Evolutionary conservation across 2,888 invertebrate genomes (phyloP), one percentile per base, ranked within the genome.

Genomic region (Chrysomela aeneicollis): DNA sequence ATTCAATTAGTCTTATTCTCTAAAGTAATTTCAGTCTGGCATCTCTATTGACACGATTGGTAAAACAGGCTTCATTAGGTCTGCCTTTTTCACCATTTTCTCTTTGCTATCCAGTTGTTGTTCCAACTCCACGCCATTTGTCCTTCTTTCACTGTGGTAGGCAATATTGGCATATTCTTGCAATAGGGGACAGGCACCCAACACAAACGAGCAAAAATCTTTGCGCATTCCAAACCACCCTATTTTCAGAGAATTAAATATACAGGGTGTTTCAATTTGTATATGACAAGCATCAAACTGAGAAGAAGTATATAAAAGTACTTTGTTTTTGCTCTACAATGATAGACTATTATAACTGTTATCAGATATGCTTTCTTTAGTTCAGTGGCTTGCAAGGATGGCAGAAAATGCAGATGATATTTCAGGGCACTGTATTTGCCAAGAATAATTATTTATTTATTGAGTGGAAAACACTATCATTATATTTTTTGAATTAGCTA

Each of bases 221-320:
- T 97, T 97, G 55, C 98, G 88, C 75, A 99, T 94, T 59, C 98
- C 99, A 83, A 98, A 99, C 98, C 98, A 98, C 97, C 97, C 95
- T 96, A 83, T 46, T 26, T 26, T 26, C 26, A 26, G 26, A 30
- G 32, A 21, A 60, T 46, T 55, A 22, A 26, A 9, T 26, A 26
- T 26, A 26, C 26, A 26, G 26, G 26, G 26, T 26, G n/a, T n/a
- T n/a, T n/a, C n/a, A n/a, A n/a, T n/a, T n/a, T n/a, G n/a, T n/a
- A n/a, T n/a, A n/a, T n/a, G n/a, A n/a, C n/a, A n/a, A n/a, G n/a
- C n/a, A n/a, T n/a, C n/a, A n/a, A n/a, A n/a, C n/a, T n/a, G n/a
- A n/a, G n/a, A n/a, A n/a, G n/a, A n/a, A n/a, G n/a, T n/a, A n/a
- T n/a, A n/a, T n/a, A n/a, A n/a, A n/a, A n/a, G n/a, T n/a, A n/a